Conservation (phyloP, 1,140 invertebrate species). For the Onthophagus taurus region DNA sequence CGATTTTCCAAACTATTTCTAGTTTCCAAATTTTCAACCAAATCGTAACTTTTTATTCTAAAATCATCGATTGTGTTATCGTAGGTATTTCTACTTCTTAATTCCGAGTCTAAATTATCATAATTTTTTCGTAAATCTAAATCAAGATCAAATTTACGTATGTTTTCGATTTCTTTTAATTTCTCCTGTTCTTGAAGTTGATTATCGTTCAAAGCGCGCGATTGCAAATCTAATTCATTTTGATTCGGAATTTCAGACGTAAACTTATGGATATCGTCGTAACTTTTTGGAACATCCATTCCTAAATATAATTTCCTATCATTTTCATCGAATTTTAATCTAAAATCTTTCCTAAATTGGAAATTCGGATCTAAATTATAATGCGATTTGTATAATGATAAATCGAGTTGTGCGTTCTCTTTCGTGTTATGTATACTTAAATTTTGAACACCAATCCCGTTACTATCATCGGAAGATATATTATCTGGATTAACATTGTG, state of each 20-base stretch:
- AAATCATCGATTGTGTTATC: constrained; percentile 27
- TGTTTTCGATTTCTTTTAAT: constrained; percentile 19
- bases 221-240: constrained; percentile 2
- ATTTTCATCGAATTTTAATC: constrained; percentile 17
- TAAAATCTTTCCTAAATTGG: constrained; percentile 21
- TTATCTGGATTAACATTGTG: constrained; percentile 22
- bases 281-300: background rate
- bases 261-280: constrained; percentile 5
- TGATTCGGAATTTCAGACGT: background rate
- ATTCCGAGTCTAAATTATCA: constrained; percentile 25
- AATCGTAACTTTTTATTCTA: constrained; percentile 29
- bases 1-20: constrained; percentile 25
- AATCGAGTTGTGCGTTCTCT: constrained; percentile 30
- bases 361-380: constrained; percentile 27
- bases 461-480: constrained; percentile 30
- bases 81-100: constrained; percentile 22
- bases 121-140: constrained; percentile 32
- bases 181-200: constrained; percentile 16
- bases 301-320: constrained; percentile 5
- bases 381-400: constrained; percentile 30
- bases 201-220: background rate
- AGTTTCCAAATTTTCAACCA: constrained; percentile 26
- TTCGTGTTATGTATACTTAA: constrained; percentile 29
- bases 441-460: constrained; percentile 31
- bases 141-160: constrained; percentile 32